These are phyloP conservation scores for Aporrectodea caliginosa DNA, from an alignment of 1,140 invertebrate genomes.

Conservation along the genomic window DNA sequence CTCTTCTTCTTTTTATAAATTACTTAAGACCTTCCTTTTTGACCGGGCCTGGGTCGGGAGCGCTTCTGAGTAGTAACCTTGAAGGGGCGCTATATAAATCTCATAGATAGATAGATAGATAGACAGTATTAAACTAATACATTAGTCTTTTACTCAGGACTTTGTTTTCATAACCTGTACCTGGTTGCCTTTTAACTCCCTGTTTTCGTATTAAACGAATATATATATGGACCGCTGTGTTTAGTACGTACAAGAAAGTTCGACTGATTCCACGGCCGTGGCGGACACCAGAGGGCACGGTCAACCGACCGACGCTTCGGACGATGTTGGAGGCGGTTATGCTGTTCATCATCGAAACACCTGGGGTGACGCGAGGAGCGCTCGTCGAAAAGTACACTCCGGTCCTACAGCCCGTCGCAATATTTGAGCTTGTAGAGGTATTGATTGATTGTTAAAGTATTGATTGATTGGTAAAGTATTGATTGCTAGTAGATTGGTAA, in stretches of 20 bases:
- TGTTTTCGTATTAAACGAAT: no score
- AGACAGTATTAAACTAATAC: no score
- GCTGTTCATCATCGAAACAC: slow-evolving; percentile 62
- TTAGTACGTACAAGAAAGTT: slow-evolving; percentile 46
- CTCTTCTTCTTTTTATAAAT: no score
- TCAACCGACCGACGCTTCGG: slow-evolving; percentile 68
- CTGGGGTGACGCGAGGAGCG: slow-evolving; percentile 55
- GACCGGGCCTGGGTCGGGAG: no score
- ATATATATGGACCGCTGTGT: no score
- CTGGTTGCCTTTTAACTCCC: no score
- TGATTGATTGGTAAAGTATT: neutral
- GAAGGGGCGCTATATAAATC: no score
- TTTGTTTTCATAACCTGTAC: no score
- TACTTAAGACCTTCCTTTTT: no score
- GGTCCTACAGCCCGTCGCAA: slow-evolving; percentile 49
- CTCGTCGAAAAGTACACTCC: slow-evolving; percentile 40
- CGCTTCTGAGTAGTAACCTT: no score
- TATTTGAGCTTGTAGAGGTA: slow-evolving; percentile 52
- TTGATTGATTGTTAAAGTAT: neutral
- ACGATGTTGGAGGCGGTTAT: slow-evolving; percentile 67
- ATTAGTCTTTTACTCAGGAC: no score
- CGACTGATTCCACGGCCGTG: slow-evolving; percentile 61
- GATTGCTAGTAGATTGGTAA: neutral
- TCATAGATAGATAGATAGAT: no score
- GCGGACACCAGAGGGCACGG: slow-evolving; percentile 69